Evolutionary conservation across 2,888 invertebrate species (phyloP).

Genomic region (Norana najaformis): DNA sequence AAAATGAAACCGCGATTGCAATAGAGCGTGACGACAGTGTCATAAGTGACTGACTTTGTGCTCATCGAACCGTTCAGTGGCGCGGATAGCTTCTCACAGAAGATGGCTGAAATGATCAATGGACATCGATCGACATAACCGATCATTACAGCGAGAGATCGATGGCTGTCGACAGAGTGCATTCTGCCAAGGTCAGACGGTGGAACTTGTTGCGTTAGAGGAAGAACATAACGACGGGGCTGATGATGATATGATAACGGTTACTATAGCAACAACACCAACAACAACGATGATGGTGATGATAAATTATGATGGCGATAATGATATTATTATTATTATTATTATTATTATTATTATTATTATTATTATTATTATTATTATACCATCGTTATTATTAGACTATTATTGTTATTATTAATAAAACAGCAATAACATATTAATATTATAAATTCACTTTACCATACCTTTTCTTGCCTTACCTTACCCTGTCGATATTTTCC

Average conservation of each 20-base stretch:
- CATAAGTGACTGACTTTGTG: not conserved
- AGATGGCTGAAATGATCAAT: not conserved
- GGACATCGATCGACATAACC: not conserved
- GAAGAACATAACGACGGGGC: no score
- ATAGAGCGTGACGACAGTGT: not conserved
- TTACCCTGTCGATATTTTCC: not conserved
- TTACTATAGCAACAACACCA: not conserved
- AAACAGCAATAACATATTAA: not conserved
- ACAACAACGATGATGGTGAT: not conserved
- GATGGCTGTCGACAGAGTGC: no score
- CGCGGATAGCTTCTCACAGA: not conserved
- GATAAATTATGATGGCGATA: no score
- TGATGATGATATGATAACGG: not conserved
- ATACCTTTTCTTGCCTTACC: not conserved
- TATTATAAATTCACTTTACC: not conserved
- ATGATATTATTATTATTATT: not conserved
- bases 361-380: not conserved
- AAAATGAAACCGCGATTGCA: not conserved
- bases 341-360: not conserved
- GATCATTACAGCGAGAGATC: not conserved
- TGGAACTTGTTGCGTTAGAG: no score
- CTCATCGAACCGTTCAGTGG: constrained; percentile 1
- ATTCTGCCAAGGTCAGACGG: no score
- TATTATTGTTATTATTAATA: not conserved
- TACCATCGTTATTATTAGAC: no score